Evolutionary conservation across 2,113 vertebrate genomes (phyloP), one percentile per base, ranked within the genome.

Genomic region (Orycteropus afer): DNA sequence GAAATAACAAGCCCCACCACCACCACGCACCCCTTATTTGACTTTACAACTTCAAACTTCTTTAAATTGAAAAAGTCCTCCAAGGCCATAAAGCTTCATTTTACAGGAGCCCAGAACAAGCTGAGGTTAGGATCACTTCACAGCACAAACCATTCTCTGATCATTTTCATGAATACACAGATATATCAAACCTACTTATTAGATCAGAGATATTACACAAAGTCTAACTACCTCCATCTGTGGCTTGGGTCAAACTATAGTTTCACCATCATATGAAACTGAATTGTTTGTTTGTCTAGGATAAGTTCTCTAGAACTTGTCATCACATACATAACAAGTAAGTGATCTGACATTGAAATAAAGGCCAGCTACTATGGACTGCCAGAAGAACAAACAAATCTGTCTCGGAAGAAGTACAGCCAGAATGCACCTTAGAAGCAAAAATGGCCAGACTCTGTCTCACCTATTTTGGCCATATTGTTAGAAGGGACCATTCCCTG

Each of bases 141-240:
- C 13, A 88, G 59, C 32, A 83, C 40, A 79, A 83, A 93, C 59
- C 47, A 94, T 47, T 61, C 77, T 93, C 73, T 40, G n/a, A n/a
- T 69, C 69, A 94, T 81, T 89, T 86, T 89, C 80, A 91, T 0
- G 18, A 95, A 77, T 53, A 81, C 59, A 42, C 85, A 94, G 45
- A 88, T 76, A 32, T 57, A 92, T 73, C 87, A 93, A 83, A 90
- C 13, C 55, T 78, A 96, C 42, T 82, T 81, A 71, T 53, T 61
- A 94, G 81, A 90, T 87, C 79, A 93, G 80, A 95, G 65, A 65
- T 42, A 45, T 79, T 88, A 91, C 17, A 95, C 80, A 89, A 93
- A 96, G 53, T 90, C 71, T 51, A 80, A 91, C 73, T 40, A 40
- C 69, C 37, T 37, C 17, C 37, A 20, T 40, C 69, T 71, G 69